Evolutionary conservation across 1,140 invertebrate species (phyloP).

Genomic region (Pseudoatta argentina): DNA sequence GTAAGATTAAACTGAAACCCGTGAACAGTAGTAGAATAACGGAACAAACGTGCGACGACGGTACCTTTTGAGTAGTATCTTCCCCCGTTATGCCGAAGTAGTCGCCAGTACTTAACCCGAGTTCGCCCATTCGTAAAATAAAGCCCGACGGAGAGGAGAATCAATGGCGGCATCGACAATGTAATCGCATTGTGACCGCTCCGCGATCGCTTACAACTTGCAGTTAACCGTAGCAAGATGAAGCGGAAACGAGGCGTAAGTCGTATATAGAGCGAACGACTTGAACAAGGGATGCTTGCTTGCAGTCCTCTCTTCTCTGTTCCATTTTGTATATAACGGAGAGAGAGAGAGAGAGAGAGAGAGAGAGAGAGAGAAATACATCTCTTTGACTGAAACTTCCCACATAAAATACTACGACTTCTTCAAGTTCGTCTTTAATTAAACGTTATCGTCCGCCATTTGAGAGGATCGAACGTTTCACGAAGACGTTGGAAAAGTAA

Average conservation of each 20-base stretch:
- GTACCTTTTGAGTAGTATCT: conserved; percentile 36
- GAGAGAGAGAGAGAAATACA: conserved; percentile 21
- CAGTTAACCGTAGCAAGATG: conserved; percentile 51
- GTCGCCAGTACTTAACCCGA: conserved; percentile 45
- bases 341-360: not conserved
- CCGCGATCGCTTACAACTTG: conserved; percentile 48
- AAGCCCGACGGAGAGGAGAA: conserved; percentile 22
- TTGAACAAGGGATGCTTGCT: conserved; percentile 18
- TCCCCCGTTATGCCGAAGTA: conserved; percentile 39
- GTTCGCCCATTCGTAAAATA: conserved; percentile 57
- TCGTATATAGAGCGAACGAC: not conserved
- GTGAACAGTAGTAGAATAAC: conserved; percentile 14
- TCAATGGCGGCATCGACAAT: conserved; percentile 33
- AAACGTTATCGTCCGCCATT: conserved; percentile 51
- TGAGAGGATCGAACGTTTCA: conserved; percentile 45
- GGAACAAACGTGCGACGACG: conserved; percentile 24
- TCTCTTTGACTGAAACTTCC: conserved; percentile 58
- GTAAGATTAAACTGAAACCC: conserved; percentile 55
- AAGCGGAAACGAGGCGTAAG: conserved; percentile 39
- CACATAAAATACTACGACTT: conserved; percentile 61
- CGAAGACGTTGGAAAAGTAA: conserved; percentile 38
- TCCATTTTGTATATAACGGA: not conserved
- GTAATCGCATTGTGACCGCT: conserved; percentile 46
- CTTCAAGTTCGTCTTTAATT: conserved; percentile 58
- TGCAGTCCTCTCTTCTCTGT: conserved; percentile 22